Conservation (phyloP, 2,888 invertebrate genomes). For the Hydrotaea diabolus region DNA sequence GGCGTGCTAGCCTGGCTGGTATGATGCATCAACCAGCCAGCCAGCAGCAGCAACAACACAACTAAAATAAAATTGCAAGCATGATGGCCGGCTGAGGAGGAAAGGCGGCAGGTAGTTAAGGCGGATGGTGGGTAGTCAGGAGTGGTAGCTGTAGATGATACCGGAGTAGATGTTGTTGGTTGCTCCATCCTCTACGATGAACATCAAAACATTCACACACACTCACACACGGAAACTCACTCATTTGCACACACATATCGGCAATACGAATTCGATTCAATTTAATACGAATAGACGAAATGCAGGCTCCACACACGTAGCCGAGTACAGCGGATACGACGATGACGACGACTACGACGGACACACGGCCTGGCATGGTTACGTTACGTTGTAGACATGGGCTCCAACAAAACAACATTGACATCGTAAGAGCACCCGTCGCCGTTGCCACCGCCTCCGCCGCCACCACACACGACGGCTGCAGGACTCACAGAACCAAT, state of each 20-base stretch:
- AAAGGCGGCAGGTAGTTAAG: background rate
- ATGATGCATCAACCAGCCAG: background rate
- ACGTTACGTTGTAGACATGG: slow-evolving; percentile 46
- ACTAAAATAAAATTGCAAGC: slow-evolving; percentile 60
- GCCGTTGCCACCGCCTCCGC: slow-evolving; percentile 18
- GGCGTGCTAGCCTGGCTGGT: slow-evolving; percentile 28
- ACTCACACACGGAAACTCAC: too few species aligned
- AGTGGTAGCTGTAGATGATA: background rate
- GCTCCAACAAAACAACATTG: slow-evolving; percentile 67
- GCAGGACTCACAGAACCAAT: slow-evolving; percentile 55
- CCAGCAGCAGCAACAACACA: background rate
- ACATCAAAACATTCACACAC: background rate
- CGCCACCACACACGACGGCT: slow-evolving; percentile 48
- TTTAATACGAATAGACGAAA: slow-evolving; percentile 74
- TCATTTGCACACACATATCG: slow-evolving; percentile 1
- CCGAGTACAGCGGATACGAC: slow-evolving; percentile 55
- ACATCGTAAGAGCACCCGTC: slow-evolving; percentile 49
- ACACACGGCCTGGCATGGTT: background rate
- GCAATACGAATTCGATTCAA: slow-evolving; percentile 77
- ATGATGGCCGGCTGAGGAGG: slow-evolving; percentile 47
- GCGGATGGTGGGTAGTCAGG: background rate
- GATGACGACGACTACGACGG: background rate
- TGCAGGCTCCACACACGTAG: slow-evolving; percentile 73
- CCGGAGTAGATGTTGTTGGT: background rate
- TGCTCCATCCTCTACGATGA: background rate